Evolutionary conservation across 2,113 vertebrate genomes (phyloP), one percentile per base, ranked within the genome.

Genomic region (Prunella himalayana): DNA sequence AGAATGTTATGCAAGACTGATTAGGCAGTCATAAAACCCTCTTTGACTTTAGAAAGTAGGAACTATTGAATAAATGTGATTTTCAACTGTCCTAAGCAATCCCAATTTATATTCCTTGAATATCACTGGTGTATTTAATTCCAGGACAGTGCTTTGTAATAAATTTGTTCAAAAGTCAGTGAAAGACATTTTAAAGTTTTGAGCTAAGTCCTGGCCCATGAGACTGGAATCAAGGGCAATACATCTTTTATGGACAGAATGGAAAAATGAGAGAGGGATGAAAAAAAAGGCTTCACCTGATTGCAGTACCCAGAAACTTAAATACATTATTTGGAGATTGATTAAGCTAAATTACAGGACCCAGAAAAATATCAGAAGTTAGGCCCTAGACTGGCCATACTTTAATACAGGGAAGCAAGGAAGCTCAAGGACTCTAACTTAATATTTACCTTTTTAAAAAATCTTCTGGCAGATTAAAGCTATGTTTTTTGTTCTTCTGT

Each of bases 401-500:
- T 90, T 86, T 91, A 60, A 30, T 49, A 39, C 25, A n/a, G 28
- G 28, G 61, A 92, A 94, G 41, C 24, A 95, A 81, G 56, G 64
- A 93, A 90, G 44, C 51, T 82, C 45, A 80, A 88, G 25, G 64
- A 75, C 20, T 70, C 37, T 75, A 54, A 80, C 15, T 75, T 91
- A 60, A 57, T 88, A 90, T 95, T 95, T 90, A 61, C 20, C 37
- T 94, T 75, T 73, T 35, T 39, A 2, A 9, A 27, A 28, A 50
- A 57, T n/a, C 54, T 93, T 47, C 86, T 92, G 88, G 82, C 31
- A 81, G 82, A 75, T 85, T 88, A 39, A 90, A 81, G 22, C 35
- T 57, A 60, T 84, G 53, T 72, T 96, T 93, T 95, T 39, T 93
- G 64, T 94, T 86, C 88, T 88, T 92, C 69, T 90, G 75, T 18